A percentile compares a stretch with the other conserved stretches of the same genome.
phyloP scores from a whole-genome alignment of 1,140 invertebrate genomes.

The Aphidius gifuensis region DNA sequence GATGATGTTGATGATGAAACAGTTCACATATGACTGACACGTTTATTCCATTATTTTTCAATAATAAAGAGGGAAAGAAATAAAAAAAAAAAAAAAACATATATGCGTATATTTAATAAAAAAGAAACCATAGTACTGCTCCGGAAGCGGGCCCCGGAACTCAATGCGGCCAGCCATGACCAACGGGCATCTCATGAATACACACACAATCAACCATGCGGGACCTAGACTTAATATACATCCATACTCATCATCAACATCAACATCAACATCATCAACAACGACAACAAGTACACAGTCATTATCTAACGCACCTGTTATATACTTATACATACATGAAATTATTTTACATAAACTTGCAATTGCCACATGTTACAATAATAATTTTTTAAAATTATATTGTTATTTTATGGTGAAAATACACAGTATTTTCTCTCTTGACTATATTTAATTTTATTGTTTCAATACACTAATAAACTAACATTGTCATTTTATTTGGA shows the following conservation, averaged over 20 bases:
- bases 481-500: no score
- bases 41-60: constrained; percentile 28
- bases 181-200: constrained; percentile 43
- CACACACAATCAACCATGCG: constrained; percentile 30
- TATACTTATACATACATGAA: not conserved
- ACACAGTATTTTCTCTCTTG: no score
- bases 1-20: constrained; percentile 28
- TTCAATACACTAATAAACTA: no score
- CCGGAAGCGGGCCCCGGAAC: constrained; percentile 55
- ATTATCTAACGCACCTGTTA: constrained; percentile 42
- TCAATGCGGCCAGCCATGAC: constrained; percentile 51
- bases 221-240: constrained; percentile 11
- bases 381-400: no score
- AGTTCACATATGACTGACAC: constrained; percentile 40
- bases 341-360: no score
- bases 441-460: no score
- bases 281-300: constrained; percentile 21
- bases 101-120: constrained; percentile 17
- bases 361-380: no score
- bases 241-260: not conserved
- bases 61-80: no score
- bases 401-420: no score
- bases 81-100: not conserved
- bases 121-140: constrained; percentile 47
- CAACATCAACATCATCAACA: constrained; percentile 2